Evolutionary conservation across 2,888 invertebrate genomes (phyloP).

Genomic region (Malthinus flaveolus): DNA sequence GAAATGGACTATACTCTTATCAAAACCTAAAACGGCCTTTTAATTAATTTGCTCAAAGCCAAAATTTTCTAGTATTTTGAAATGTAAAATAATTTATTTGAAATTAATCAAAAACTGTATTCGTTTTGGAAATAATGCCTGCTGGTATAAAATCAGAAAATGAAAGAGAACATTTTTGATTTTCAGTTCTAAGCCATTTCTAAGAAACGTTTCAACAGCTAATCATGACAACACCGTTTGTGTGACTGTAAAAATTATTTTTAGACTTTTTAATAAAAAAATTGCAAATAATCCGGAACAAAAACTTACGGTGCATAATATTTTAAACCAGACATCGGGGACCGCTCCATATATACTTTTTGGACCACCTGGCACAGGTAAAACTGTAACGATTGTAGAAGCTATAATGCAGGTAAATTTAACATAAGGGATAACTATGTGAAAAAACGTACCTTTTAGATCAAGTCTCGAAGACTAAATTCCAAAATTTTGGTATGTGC

Average conservation of each 20-base stretch:
- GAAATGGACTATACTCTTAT: too few species aligned
- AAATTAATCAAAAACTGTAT: too few species aligned
- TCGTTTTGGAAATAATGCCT: too few species aligned
- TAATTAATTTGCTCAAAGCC: too few species aligned
- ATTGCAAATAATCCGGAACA: slow-evolving; percentile 65
- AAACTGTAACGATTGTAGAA: slow-evolving; percentile 75
- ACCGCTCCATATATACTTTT: slow-evolving; percentile 79
- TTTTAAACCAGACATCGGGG: slow-evolving; percentile 63
- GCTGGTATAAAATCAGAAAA: too few species aligned
- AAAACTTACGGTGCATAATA: slow-evolving; percentile 67
- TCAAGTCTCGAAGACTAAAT: slow-evolving; percentile 45
- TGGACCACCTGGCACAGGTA: slow-evolving; percentile 86
- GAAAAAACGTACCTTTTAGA: slow-evolving; percentile 1
- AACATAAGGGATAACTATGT: too few species aligned
- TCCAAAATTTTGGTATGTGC: slow-evolving; percentile 65
- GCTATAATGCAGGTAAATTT: slow-evolving; percentile 64
- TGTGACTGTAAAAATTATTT: slow-evolving; percentile 18
- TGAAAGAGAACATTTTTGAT: too few species aligned
- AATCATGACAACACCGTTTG: background rate
- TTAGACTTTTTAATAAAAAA: slow-evolving; percentile 46
- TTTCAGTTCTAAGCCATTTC: slow-evolving; percentile 5
- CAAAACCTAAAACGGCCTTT: too few species aligned
- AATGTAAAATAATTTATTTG: too few species aligned
- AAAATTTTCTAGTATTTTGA: too few species aligned
- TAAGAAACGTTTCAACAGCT: background rate